phyloP scores from a whole-genome alignment of 2,888 invertebrate species.

The Nephrotoma guestfalica region DNA sequence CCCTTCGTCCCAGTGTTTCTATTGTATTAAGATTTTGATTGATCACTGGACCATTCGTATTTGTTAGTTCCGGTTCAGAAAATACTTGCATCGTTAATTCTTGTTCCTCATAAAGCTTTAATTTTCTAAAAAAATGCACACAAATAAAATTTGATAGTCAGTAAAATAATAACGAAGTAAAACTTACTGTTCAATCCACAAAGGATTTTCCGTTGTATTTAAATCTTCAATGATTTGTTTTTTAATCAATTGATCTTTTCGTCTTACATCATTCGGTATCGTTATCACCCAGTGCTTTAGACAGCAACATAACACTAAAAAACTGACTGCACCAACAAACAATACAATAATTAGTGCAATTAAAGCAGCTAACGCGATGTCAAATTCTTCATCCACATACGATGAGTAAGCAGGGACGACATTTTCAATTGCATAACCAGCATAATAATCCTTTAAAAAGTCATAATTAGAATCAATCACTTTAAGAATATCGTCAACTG shows the following conservation, averaged over 20 bases:
- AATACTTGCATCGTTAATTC: conserved; percentile 90
- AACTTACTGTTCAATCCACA: conserved; percentile 80
- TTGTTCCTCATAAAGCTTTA: conserved; percentile 81
- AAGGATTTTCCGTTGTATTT: conserved; percentile 80
- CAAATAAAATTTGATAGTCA: not conserved
- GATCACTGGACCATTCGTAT: not conserved
- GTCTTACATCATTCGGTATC: conserved; percentile 64
- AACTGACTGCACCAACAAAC: conserved; percentile 73
- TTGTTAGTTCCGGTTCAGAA: conserved; percentile 47
- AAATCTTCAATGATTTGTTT: conserved; percentile 72
- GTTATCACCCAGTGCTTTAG: conserved; percentile 75
- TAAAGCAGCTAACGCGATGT: conserved; percentile 71
- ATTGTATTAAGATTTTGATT: not conserved
- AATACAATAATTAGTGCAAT: conserved; percentile 74
- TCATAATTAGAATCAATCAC: conserved; percentile 76
- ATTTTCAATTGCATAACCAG: conserved; percentile 59
- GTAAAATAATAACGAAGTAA: not conserved
- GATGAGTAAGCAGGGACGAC: conserved; percentile 54
- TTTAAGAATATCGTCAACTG: conserved; percentile 64
- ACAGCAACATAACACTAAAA: conserved; percentile 76
- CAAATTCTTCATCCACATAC: conserved; percentile 59
- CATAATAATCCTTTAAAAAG: conserved; percentile 56
- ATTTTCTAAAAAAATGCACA: conserved; percentile 40
- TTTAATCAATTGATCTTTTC: conserved; percentile 69
- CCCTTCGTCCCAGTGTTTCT: conserved; percentile 24